Conservation (phyloP, 1,140 invertebrate genomes). For the Camponotus floridanus region DNA sequence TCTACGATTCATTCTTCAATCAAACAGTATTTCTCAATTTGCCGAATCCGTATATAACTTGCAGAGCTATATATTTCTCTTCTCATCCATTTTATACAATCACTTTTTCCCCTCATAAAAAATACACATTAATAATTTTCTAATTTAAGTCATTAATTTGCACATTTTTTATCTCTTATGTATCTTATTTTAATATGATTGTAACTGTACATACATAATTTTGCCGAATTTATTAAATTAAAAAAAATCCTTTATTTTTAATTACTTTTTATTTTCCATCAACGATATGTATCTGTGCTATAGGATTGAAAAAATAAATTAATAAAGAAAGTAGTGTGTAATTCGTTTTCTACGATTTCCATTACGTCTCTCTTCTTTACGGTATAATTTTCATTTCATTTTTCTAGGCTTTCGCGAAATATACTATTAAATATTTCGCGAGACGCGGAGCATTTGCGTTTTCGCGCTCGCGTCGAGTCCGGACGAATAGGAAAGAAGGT, state of each 20-base stretch:
- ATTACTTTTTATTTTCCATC: background rate
- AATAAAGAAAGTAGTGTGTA: background rate
- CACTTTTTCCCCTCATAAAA: background rate
- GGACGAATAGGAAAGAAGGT: slow-evolving; percentile 56
- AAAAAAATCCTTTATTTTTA: background rate
- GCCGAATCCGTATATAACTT: background rate
- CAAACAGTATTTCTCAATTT: background rate
- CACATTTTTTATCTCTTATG: background rate
- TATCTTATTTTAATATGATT: background rate
- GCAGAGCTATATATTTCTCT: background rate
- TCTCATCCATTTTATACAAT: background rate
- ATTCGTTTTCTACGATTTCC: background rate
- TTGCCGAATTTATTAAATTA: background rate
- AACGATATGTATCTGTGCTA: no score
- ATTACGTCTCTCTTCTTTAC: background rate
- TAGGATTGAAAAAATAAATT: background rate
- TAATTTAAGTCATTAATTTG: background rate
- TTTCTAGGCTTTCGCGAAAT: background rate
- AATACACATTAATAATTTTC: background rate
- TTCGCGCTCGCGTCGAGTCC: slow-evolving; percentile 8
- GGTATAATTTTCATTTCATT: background rate
- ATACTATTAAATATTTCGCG: background rate
- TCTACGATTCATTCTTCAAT: slow-evolving; percentile 37
- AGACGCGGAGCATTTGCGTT: slow-evolving; percentile 11
- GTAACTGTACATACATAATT: background rate